These are phyloP conservation scores for Platichthys stellatus DNA, from an alignment of 2,113 vertebrate genomes.

Conservation along the genomic window DNA sequence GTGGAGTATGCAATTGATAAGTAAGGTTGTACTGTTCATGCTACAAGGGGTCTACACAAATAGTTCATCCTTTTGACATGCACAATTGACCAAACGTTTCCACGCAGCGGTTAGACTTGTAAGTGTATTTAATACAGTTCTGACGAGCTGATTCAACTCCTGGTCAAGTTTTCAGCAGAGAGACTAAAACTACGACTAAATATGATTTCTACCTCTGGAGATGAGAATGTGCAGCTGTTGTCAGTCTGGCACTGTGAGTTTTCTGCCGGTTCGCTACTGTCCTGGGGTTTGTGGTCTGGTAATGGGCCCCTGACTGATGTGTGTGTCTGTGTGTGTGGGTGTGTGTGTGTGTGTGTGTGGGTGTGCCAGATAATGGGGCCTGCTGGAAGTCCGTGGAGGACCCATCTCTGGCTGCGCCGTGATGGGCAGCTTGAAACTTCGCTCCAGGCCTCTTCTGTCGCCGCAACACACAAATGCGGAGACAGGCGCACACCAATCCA, in stretches of 20 bases:
- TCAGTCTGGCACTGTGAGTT: conserved; percentile 26
- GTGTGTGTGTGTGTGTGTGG: conserved; percentile 18
- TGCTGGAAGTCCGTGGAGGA: conserved; percentile 48
- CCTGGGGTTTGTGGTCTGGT: conserved; percentile 51
- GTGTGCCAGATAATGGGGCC: conserved; percentile 60
- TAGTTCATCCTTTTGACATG: too few relatives aligned
- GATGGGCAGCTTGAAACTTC: conserved; percentile 57
- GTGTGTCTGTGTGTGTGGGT: neutral
- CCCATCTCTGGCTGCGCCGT: conserved; percentile 47
- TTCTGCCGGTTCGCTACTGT: conserved; percentile 41
- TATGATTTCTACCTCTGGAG: conserved; percentile 33
- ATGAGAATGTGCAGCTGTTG: too few relatives aligned
- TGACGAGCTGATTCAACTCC: conserved; percentile 36
- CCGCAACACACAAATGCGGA: neutral
- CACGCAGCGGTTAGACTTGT: conserved; percentile 7
- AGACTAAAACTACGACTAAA: neutral
- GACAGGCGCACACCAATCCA: neutral
- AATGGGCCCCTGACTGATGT: conserved; percentile 49
- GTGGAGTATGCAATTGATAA: conserved; percentile 59
- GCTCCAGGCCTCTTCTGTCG: conserved; percentile 43
- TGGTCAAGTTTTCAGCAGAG: conserved; percentile 24
- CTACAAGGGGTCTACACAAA: too few relatives aligned
- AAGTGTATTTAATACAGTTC: conserved; percentile 22
- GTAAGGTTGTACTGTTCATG: conserved; percentile 28
- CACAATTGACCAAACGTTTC: conserved; percentile 16